A percentile compares a stretch with the other conserved stretches of the same genome.
These are phyloP conservation scores for Biston stratarius DNA, from an alignment of 2,888 invertebrate genomes.

Conservation along the genomic window DNA sequence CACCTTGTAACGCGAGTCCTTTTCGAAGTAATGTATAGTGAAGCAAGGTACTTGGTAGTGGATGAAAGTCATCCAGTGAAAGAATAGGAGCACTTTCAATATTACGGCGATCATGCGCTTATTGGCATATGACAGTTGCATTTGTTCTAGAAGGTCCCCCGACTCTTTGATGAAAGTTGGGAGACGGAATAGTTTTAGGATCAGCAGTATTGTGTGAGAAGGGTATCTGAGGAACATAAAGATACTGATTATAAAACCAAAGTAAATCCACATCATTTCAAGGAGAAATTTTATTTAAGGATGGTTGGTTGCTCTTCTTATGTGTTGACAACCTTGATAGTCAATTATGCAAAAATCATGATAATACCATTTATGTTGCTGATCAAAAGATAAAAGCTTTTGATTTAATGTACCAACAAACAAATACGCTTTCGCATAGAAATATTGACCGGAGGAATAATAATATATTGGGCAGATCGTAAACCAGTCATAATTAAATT, in stretches of 20 bases:
- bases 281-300: no score
- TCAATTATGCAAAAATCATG: no score
- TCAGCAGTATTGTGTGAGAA: slow-evolving; percentile 59
- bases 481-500: no score
- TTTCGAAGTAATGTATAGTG: slow-evolving; percentile 51
- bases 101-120: slow-evolving; percentile 49
- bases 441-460: no score
- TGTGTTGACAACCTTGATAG: no score
- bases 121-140: slow-evolving; percentile 57
- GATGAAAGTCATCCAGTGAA: slow-evolving; percentile 69
- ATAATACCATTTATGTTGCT: no score
- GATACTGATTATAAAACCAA: background rate
- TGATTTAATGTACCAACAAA: no score
- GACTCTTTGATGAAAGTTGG: slow-evolving; percentile 51
- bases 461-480: no score
- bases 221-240: slow-evolving; percentile 48
- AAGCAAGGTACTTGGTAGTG: slow-evolving; percentile 66
- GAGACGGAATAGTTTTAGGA: slow-evolving; percentile 62
- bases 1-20: slow-evolving; percentile 31
- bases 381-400: no score
- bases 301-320: no score
- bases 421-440: no score
- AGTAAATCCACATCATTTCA: background rate
- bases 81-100: slow-evolving; percentile 55
- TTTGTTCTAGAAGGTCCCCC: slow-evolving; percentile 56